Evolutionary conservation across 2,113 vertebrate species (phyloP), one percentile per base, ranked within the genome.

Genomic region (Apeltes quadracus): DNA sequence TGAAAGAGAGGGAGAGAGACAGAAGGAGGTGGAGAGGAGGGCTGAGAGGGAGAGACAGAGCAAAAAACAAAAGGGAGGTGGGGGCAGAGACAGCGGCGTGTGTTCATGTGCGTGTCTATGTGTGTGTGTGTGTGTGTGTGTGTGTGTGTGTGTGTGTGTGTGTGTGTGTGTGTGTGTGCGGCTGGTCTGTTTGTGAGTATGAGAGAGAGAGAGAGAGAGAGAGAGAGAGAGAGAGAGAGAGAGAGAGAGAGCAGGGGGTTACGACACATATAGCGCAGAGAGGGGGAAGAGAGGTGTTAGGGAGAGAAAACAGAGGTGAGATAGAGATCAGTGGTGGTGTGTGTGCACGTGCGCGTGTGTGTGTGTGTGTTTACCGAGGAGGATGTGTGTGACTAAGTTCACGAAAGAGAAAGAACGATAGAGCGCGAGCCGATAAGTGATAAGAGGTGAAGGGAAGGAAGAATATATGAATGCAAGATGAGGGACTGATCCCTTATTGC

Each of bases 391-490:
- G 66, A 29, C 32, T 61, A 55, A 43, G 62, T 2, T 62, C 55
- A 75, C 34, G 72, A 57, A 64, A 68, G 39, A 50, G 69, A 64
- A 50, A 70, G 75, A 74, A 65, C 20, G 63, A 78, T 66, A 53
- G 64, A 76, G 58, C 41, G 2, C 32, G 36, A 67, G 48, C 70
- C 34, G 20, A 27, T 11, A 55, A 55, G 62, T 63, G 73, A 78
- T 81, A 81, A 79, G 72, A 68, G 43, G 48, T 44, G 69, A 77
- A n/a, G 59, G 72, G 29, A 63, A 61, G 70, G 57, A 43, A 44
- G 75, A 78, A 81, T 87, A 80, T 61, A 86, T 88, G 83, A 90
- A 89, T 87, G 78, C 71, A 79, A 72, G 79, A 86, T 81, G 76
- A 82, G 71, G 75, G 15, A 46, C 54, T 75, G 61, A 86, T 84